Conservation (phyloP, 2,113 vertebrate species). For the Ammodytes marinus region DNA sequence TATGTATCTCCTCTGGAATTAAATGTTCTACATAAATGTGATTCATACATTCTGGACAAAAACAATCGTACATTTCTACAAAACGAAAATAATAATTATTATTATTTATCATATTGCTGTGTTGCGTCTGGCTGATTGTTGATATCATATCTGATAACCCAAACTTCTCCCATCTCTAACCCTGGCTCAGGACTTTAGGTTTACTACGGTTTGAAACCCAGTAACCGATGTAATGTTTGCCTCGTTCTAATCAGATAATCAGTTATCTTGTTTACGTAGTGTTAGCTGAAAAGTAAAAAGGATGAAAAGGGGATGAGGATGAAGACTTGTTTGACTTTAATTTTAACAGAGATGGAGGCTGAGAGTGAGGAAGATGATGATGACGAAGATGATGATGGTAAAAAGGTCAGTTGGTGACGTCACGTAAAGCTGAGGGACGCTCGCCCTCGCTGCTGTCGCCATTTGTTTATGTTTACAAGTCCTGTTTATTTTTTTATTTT, state of each 20-base stretch:
- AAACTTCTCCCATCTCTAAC: too few species aligned
- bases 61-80: too few species aligned
- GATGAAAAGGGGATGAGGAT: conserved; percentile 25
- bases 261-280: neutral
- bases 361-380: conserved; percentile 83
- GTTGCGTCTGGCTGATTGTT: too few species aligned
- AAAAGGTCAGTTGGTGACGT: conserved; percentile 94
- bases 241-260: neutral
- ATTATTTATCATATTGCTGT: too few species aligned
- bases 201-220: too few species aligned
- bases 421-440: conserved; percentile 20
- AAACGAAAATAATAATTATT: too few species aligned
- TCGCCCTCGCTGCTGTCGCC: conserved; percentile 40
- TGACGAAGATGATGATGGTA: conserved; percentile 86
- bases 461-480: conserved; percentile 41
- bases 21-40: too few species aligned
- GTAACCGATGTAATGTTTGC: too few species aligned
- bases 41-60: too few species aligned
- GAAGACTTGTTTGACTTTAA: conserved; percentile 60
- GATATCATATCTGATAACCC: too few species aligned
- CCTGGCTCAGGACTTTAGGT: too few species aligned
- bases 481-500: conserved; percentile 17
- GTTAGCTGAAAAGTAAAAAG: neutral
- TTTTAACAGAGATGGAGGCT: conserved; percentile 80
- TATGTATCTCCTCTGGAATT: too few species aligned